Evolutionary conservation across 1,140 invertebrate genomes (phyloP).

Genomic region (Danaus plexippus): DNA sequence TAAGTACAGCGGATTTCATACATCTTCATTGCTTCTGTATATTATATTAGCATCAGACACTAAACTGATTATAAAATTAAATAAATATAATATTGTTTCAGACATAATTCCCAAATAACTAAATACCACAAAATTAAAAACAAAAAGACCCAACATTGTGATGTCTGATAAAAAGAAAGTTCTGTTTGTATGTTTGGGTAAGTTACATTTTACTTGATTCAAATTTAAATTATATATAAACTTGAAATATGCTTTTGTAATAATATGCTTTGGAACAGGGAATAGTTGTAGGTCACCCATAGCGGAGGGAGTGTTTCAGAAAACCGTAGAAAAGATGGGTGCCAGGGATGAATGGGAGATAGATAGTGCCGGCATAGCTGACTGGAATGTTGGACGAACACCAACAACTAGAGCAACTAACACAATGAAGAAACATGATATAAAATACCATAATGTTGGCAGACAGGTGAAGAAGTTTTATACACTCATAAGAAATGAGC

Average conservation of each 20-base stretch:
- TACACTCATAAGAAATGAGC: too few relatives aligned
- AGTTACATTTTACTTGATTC: slow-evolving; percentile 1
- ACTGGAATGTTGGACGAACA: slow-evolving; percentile 17
- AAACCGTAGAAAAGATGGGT: slow-evolving; percentile 21
- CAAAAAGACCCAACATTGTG: background rate
- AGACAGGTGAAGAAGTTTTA: slow-evolving; percentile 13
- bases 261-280: slow-evolving; percentile 5
- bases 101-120: too few relatives aligned
- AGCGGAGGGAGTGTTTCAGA: slow-evolving; percentile 17
- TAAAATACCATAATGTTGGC: slow-evolving; percentile 16
- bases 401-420: slow-evolving; percentile 10
- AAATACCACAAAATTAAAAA: background rate
- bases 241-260: slow-evolving; percentile 1
- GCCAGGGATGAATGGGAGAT: slow-evolving; percentile 18
- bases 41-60: too few relatives aligned
- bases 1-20: too few relatives aligned
- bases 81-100: too few relatives aligned
- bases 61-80: too few relatives aligned
- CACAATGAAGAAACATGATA: slow-evolving; percentile 17
- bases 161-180: slow-evolving; percentile 17
- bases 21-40: too few relatives aligned
- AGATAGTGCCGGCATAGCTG: slow-evolving; percentile 20
- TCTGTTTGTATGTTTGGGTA: slow-evolving; percentile 20
- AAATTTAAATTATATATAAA: slow-evolving; percentile 1
- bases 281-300: slow-evolving; percentile 21